phyloP scores from a whole-genome alignment of 2,888 invertebrate species.

The Caenorhabditis sp. region DNA sequence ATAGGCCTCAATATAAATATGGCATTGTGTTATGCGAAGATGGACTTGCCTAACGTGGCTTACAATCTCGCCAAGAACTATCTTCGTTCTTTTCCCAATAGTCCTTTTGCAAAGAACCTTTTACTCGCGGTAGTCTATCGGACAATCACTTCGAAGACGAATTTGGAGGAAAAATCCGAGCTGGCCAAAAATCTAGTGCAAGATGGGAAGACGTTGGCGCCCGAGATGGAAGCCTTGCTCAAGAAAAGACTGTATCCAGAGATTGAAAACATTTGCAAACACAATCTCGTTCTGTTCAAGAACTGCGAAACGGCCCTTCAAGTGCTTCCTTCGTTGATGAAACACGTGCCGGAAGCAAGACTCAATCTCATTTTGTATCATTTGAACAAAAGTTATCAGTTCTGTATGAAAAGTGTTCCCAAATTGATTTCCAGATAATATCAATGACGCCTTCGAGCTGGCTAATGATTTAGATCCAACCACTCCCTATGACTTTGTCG shows the following conservation, averaged over 20 bases:
- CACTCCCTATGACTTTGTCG: constrained; percentile 94
- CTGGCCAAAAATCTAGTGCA: constrained; percentile 21
- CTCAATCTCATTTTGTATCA: constrained; percentile 95
- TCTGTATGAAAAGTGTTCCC: not conserved
- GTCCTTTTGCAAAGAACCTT: constrained; percentile 94
- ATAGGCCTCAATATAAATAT: constrained; percentile 96
- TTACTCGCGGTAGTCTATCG: constrained; percentile 89
- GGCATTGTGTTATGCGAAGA: constrained; percentile 96
- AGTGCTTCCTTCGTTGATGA: constrained; percentile 90
- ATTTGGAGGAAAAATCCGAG: constrained; percentile 46
- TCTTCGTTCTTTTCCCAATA: constrained; percentile 91
- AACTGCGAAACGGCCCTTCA: constrained; percentile 82
- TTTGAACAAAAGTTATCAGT: constrained; percentile 81
- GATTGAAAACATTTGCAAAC: constrained; percentile 92
- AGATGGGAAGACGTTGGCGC: constrained; percentile 9
- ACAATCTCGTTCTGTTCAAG: constrained; percentile 85
- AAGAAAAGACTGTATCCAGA: constrained; percentile 82
- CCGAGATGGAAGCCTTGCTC: constrained; percentile 43
- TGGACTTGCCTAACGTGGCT: constrained; percentile 97
- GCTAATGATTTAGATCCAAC: constrained; percentile 89
- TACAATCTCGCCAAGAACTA: constrained; percentile 84
- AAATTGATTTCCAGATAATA: constrained; percentile 65
- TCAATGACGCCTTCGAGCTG: constrained; percentile 67
- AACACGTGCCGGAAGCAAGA: constrained; percentile 95
- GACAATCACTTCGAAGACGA: constrained; percentile 85